Base-by-base conservation (phyloP, 2,888 invertebrate genomes). In the Tipula unca region DNA sequence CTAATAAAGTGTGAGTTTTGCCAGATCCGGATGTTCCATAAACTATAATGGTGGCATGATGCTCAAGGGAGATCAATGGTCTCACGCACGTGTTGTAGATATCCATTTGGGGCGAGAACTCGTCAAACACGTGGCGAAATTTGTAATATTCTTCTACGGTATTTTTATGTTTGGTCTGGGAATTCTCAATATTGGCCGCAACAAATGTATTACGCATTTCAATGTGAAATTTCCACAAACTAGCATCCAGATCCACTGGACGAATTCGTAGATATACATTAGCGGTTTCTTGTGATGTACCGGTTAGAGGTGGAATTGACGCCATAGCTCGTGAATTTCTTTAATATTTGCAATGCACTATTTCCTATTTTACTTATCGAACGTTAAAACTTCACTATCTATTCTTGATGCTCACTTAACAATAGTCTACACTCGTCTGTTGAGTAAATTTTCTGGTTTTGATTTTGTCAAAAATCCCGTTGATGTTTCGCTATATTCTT, bases 11-110 rank as follows among this genome's bases (percentile, higher is more conserved):
- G 88, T 93, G 95, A 0, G 97, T 96, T 90, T 97, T 97, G 29
- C 98, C 98, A 0, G 97, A 96, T 86, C 96, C 96, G 0, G 96
- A 97, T 0, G 96, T 95, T 6, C 98, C 98, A 89, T 98, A 98
- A 0, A 96, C 95, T 87, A 98, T 94, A 0, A 98, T 91, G 0
- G 96, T 94, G 86, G 94, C 94, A 90, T 94, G 96, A 87, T 94
- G 93, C 0, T 96, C 94, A 4, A 93, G 93, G 82, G 90, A 89
- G 6, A 95, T 89, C 1, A 88, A 89, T 5, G 87, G 88, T 0
- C 89, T 88, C 10, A 91, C 88, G 48, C 90, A 90, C 14, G 87
- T 88, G 25, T 90, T 89, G 86, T 90, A 91, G 0, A 91, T 87
- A 25, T 89, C 88, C 0, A 88, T 85, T 86, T 91, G 91, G 3